These are phyloP conservation scores for Scaptomyza graminum DNA, from an alignment of 1,140 invertebrate species.

Conservation along the genomic window DNA sequence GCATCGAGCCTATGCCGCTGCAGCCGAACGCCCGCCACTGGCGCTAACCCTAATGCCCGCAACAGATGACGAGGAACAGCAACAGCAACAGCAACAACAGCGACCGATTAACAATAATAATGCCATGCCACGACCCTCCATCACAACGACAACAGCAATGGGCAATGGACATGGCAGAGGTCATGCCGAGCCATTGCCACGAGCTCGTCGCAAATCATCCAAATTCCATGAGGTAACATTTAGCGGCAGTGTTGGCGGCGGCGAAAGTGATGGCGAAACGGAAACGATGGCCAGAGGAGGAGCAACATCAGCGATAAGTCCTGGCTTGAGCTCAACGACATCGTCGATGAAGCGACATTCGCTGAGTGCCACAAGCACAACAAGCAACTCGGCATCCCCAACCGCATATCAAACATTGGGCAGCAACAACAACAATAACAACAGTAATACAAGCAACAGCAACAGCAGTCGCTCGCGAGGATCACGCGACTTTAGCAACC, in stretches of 20 bases:
- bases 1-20: slow-evolving; percentile 45
- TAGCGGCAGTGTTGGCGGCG: slow-evolving; percentile 76
- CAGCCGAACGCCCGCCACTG: slow-evolving; percentile 38
- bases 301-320: background rate
- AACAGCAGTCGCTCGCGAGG: slow-evolving; percentile 45
- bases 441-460: background rate
- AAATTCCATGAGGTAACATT: slow-evolving; percentile 80
- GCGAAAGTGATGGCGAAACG: slow-evolving; percentile 65
- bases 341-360: slow-evolving; percentile 51
- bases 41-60: slow-evolving; percentile 50
- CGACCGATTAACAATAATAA: slow-evolving; percentile 59
- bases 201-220: slow-evolving; percentile 70
- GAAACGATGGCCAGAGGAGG: background rate
- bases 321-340: background rate
- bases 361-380: slow-evolving; percentile 63
- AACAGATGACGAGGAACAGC: slow-evolving; percentile 8
- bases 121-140: slow-evolving; percentile 45
- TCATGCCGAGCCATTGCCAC: slow-evolving; percentile 33
- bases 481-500: slow-evolving; percentile 51
- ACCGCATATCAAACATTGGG: slow-evolving; percentile 47
- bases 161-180: slow-evolving; percentile 38
- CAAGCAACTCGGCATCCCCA: slow-evolving; percentile 50
- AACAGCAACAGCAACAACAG: slow-evolving; percentile 15
- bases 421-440: slow-evolving; percentile 25
- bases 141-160: slow-evolving; percentile 47